Base-by-base conservation (phyloP, 2,888 invertebrate genomes). In the Platyscelio sp. region DNA sequence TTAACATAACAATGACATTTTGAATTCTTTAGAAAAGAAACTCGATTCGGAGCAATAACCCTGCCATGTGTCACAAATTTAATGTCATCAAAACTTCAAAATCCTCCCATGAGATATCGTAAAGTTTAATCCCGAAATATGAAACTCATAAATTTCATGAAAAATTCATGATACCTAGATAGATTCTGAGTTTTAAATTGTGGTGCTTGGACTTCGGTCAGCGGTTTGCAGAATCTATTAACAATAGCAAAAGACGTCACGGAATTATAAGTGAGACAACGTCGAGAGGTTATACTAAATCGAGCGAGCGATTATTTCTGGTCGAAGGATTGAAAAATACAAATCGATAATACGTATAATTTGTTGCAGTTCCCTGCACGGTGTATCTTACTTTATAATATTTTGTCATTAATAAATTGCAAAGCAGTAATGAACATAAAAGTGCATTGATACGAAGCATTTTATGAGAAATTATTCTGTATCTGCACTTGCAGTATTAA, bases 121-220 rank as follows among this genome's bases (percentile, higher is more conserved):
- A 65, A 65, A 65, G 11, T 56, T 58, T 65, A 75, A 65, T 58
- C 58, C 65, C 18, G 20, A 75, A 56, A 75, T 65, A 67, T 58
- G 24, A 75, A 75, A 67, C 29, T 75, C 43, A 67, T 65, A 46
- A 56, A 58, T 54, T 65, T 18, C 65, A 75, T 75, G 54, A 63
- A 75, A 75, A 63, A 75, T 75, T 74, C 72, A 75, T 75, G 56
- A 65, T 29, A 40, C 6, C 40, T 38, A 24, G 18, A 20, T 54
- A 27, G n/a, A 26, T 15, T 33, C 7, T 40, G 29, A 27, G n/a
- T n/a, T n/a, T n/a, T n/a, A n/a, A n/a, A n/a, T n/a, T n/a, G n/a
- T n/a, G n/a, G n/a, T n/a, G n/a, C n/a, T n/a, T n/a, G n/a, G n/a
- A n/a, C n/a, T n/a, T 40, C n/a, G 38, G 18, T 7, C 26, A 26